Percentiles rank a stretch among this genome's conserved stretches.
Conservation (phyloP, 2,797 vertebrate genomes). For the Carapus acus region DNA sequence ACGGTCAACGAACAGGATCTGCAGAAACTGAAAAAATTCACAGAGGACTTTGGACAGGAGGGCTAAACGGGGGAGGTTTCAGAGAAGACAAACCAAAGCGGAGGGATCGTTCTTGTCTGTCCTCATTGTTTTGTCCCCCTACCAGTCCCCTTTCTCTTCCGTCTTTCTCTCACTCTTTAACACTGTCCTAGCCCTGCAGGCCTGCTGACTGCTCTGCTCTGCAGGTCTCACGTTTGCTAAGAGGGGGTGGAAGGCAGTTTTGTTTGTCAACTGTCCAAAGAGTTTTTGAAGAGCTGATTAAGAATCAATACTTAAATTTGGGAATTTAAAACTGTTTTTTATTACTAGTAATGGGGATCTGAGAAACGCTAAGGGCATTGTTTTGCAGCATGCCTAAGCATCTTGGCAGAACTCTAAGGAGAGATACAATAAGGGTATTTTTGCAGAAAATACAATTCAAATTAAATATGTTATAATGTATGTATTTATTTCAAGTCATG, state of each 20-base stretch:
- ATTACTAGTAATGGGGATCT: conserved; percentile 20
- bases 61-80: conserved; percentile 77
- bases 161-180: conserved; percentile 38
- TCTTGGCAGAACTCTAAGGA: conserved; percentile 7
- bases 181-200: conserved; percentile 25
- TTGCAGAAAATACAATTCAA: conserved; percentile 23
- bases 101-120: conserved; percentile 54
- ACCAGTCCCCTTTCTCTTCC: conserved; percentile 34
- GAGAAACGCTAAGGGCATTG: conserved; percentile 18
- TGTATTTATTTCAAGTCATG: conserved; percentile 29
- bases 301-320: conserved; percentile 14
- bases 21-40: conserved; percentile 95
- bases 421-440: conserved; percentile 3
- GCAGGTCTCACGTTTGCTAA: conserved; percentile 41
- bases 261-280: conserved; percentile 50
- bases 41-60: conserved; percentile 98
- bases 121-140: conserved; percentile 40
- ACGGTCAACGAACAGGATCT: conserved; percentile 97
- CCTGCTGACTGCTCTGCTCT: conserved; percentile 24
- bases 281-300: conserved; percentile 28
- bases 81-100: conserved; percentile 65
- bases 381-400: conserved; percentile 15
- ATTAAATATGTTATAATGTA: conserved; percentile 5
- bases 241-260: conserved; percentile 25
- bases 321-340: conserved; percentile 25